Evolutionary conservation across 2,797 vertebrate genomes (phyloP), one percentile per base, ranked within the genome.

Genomic region (Pogonophryne albipinna): DNA sequence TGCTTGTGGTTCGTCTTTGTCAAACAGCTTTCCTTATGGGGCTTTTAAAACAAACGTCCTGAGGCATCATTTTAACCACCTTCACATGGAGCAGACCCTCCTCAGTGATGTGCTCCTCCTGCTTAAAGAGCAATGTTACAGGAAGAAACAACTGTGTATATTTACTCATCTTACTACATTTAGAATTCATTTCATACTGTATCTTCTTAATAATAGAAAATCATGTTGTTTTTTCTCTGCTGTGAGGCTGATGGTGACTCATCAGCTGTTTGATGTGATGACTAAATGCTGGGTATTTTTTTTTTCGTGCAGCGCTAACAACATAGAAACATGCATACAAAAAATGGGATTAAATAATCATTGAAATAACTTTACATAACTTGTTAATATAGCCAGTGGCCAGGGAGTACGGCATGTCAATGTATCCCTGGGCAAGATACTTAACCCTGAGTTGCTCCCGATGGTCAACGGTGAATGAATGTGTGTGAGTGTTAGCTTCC

Each of bases 1-100:
- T 81, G 61, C 79, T 87, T 87, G 86, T 60, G 84, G 85, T 84
- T 85, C 6, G 3, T 75, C 78, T 88, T 80, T 65, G 84, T 89
- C 78, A 78, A 61, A 74, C 74, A 70, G 69, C 68, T 80, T 84
- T 72, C 66, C 85, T 90, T 82, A 65, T 80, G 76, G 62, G 71
- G 52, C 53, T 83, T 84, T 80, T 85, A 87, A 88, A 88, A 86
- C 82, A 84, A 83, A 78, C 56, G 49, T 76, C 45, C 53, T 8
- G 45, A 41, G 73, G 83, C 79, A 65, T 80, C 56, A 10, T 72
- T 79, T 59, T 11, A 50, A 82, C 84, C 83, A 14, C 78, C 78
- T 69, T 79, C 78, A 76, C 23, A 62, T 60, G 72, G 53, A 76
- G 74, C 65, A 13, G 31, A 56, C 20, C 66, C 60, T 34, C 57